Evolutionary conservation across 2,888 invertebrate genomes (phyloP).

Genomic region (Diabrotica balteata): DNA sequence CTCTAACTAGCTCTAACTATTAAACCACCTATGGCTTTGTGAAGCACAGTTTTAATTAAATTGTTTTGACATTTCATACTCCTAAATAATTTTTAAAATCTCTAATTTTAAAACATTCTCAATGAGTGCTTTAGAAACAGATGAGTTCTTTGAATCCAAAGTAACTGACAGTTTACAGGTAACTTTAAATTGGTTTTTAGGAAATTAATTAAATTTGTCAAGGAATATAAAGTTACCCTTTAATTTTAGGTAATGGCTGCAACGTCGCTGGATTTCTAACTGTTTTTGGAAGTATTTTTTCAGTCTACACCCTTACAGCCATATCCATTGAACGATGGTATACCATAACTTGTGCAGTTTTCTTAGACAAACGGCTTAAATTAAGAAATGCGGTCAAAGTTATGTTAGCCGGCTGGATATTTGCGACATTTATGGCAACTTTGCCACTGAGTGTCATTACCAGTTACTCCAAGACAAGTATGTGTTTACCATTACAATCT

Average conservation of each 20-base stretch:
- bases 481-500: conserved; percentile 72
- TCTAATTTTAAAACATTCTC: too few relatives aligned
- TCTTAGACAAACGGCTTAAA: conserved; percentile 68
- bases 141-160: too few relatives aligned
- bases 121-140: too few relatives aligned
- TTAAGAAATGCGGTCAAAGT: conserved; percentile 65
- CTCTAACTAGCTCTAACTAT: too few relatives aligned
- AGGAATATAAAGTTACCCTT: conserved; percentile 20
- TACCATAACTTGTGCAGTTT: conserved; percentile 68
- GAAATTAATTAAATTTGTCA: too few relatives aligned
- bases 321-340: conserved; percentile 70
- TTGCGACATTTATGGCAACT: conserved; percentile 65
- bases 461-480: conserved; percentile 71
- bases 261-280: conserved; percentile 71
- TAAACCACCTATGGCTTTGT: too few relatives aligned
- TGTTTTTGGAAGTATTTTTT: conserved; percentile 70
- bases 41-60: too few relatives aligned
- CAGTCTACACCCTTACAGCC: conserved; percentile 71
- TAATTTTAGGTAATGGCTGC: conserved; percentile 64
- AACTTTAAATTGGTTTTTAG: too few relatives aligned
- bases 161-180: too few relatives aligned
- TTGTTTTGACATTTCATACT: too few relatives aligned
- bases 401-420: conserved; percentile 68
- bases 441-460: conserved; percentile 70
- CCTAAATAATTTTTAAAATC: too few relatives aligned